Evolutionary conservation across 1,140 invertebrate species (phyloP).

Genomic region (Acyrthosiphon pisum): DNA sequence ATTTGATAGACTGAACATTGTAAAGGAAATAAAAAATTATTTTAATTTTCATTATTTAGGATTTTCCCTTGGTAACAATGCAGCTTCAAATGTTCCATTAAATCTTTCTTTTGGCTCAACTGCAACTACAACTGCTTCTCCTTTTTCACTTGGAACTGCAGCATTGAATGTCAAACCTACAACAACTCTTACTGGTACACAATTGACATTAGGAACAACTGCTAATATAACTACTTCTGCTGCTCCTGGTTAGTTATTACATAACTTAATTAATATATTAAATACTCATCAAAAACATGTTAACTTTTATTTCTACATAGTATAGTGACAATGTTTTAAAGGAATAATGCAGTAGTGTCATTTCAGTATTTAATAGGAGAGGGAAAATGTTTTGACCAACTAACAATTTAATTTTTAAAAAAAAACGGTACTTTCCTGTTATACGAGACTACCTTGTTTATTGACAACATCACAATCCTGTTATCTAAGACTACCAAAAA

Average conservation of each 20-base stretch:
- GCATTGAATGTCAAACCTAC: neutral
- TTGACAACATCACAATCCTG: too few relatives aligned
- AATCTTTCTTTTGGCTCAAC: slow-evolving; percentile 41
- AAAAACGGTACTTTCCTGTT: too few relatives aligned
- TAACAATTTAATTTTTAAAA: too few relatives aligned
- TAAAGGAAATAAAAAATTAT: neutral
- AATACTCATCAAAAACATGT: neutral
- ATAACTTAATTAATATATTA: neutral
- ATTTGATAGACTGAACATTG: neutral
- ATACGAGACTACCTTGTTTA: too few relatives aligned
- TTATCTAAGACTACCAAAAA: too few relatives aligned
- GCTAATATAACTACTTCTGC: slow-evolving; percentile 20
- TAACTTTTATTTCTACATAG: neutral
- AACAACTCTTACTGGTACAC: neutral
- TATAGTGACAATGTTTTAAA: neutral
- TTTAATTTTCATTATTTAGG: slow-evolving; percentile 3
- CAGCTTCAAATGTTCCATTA: slow-evolving; percentile 39
- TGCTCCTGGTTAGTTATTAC: slow-evolving; percentile 1
- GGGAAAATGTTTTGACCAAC: too few relatives aligned
- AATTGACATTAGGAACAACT: slow-evolving; percentile 43
- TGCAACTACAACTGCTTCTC: neutral
- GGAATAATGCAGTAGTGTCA: too few relatives aligned
- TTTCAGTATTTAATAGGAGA: too few relatives aligned
- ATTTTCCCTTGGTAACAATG: slow-evolving; percentile 32
- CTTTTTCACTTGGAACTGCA: slow-evolving; percentile 46